A percentile compares a stretch with the other conserved stretches of the same genome.
phyloP scores from a whole-genome alignment of 2,888 invertebrate species.

The Phytoseiulus persimilis region DNA sequence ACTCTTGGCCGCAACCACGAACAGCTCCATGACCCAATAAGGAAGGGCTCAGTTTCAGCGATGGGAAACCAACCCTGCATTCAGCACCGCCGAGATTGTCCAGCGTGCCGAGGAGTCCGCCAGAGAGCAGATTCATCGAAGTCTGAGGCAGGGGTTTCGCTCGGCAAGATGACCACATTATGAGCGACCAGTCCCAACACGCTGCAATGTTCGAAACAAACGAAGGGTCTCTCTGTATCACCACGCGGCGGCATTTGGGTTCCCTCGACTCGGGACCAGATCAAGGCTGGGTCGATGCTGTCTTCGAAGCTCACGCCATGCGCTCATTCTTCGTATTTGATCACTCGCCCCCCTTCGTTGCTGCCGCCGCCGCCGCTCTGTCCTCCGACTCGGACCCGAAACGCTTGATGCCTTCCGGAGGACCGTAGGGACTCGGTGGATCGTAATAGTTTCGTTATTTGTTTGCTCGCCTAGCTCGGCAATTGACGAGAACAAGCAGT shows the following conservation, averaged over 20 bases:
- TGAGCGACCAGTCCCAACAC: not conserved
- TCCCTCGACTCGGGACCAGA: not conserved
- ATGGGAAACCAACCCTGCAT: too few relatives aligned
- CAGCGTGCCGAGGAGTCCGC: too few relatives aligned
- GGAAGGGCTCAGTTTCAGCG: too few relatives aligned
- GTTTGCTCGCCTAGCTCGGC: not conserved
- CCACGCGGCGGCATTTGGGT: not conserved
- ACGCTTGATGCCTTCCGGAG: not conserved
- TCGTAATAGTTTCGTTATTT: not conserved
- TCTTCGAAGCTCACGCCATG: constrained; percentile 19
- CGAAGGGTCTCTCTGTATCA: not conserved
- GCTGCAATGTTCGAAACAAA: not conserved
- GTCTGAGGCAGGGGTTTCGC: too few relatives aligned
- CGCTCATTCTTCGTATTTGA: constrained; percentile 34
- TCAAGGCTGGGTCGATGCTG: not conserved
- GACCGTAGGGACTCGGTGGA: not conserved
- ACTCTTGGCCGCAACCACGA: not conserved
- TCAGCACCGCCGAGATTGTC: too few relatives aligned
- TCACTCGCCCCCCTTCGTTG: not conserved
- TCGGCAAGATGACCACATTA: too few relatives aligned
- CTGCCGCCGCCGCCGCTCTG: not conserved
- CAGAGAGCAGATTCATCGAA: too few relatives aligned
- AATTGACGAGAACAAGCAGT: not conserved
- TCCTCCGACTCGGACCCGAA: not conserved
- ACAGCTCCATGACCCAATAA: too few relatives aligned